Evolutionary conservation across 2,888 invertebrate genomes (phyloP).

Genomic region (Gymnocheta viridis): DNA sequence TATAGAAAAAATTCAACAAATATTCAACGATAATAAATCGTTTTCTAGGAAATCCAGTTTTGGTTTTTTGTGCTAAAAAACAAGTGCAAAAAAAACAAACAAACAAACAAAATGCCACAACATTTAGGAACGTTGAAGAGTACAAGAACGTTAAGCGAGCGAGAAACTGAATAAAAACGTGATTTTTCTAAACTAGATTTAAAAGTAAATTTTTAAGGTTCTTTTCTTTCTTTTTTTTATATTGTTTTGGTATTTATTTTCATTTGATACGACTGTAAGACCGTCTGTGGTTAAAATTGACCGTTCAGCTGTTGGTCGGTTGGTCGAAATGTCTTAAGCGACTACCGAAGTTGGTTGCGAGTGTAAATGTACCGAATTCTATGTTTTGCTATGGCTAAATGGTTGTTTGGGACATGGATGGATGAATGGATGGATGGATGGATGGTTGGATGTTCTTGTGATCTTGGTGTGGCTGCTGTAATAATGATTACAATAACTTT

Average conservation of each 20-base stretch:
- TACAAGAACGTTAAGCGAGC: not conserved
- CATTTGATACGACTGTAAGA: not conserved
- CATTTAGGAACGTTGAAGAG: conserved; percentile 34
- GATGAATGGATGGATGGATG: not conserved
- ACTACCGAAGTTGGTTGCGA: conserved; percentile 20
- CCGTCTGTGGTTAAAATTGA: not conserved
- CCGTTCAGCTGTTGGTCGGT: conserved; percentile 6
- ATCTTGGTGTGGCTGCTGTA: conserved; percentile 42
- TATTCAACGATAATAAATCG: conserved; percentile 69
- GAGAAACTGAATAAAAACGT: conserved; percentile 62
- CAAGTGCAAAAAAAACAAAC: conserved; percentile 46
- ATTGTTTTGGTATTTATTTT: conserved; percentile 17
- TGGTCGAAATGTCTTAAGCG: not conserved
- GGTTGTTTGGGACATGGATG: not conserved
- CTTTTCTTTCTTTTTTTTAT: conserved; percentile 30
- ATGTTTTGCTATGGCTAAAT: conserved; percentile 21
- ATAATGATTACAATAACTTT: conserved; percentile 57
- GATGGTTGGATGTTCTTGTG: not conserved
- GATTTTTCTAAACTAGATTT: conserved; percentile 72
- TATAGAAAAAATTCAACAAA: conserved; percentile 47
- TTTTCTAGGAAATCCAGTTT: conserved; percentile 74
- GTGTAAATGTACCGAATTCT: conserved; percentile 57
- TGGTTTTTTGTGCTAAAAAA: conserved; percentile 69
- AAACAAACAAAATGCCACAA: conserved; percentile 36
- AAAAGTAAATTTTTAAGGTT: conserved; percentile 58